Base-by-base conservation (phyloP, 2,113 vertebrate species). In the Emydocephalus ijimae region DNA sequence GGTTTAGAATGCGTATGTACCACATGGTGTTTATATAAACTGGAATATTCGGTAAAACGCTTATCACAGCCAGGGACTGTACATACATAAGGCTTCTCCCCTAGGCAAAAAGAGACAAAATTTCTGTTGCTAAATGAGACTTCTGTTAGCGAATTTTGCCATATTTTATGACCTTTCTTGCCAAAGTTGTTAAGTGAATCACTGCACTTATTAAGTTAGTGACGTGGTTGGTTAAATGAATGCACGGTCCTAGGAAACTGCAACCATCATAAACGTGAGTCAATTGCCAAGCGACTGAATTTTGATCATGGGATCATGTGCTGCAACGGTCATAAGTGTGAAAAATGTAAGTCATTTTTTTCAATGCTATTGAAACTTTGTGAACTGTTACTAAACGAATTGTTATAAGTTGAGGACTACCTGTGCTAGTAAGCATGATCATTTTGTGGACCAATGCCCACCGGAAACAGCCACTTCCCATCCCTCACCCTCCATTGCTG, bases 81-180 rank as follows among this genome's bases (percentile, higher is more conserved):
- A 96, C 99, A 99, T 91, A 99, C 99, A n/a, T 99, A 99, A 1
- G 99, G 99, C 96, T 99, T 99, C 97, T 99, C 99, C 69, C 99
- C 99, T 99, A 95, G 43, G 92, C 0, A 85, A 91, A 11, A 95
- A 94, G 95, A 90, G 1, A 95, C 85, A 85, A 29, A 4, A n/a
- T 64, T 64, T 64, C 11, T 64, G 9, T 29, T 29, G 26, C 26
- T 64, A 61, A 61, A 23, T 61, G 61, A 29, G 61, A 64, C 26
- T 29, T 64, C 8, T 24, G 56, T 29, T 61, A 61, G 24, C 29
- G 59, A 61, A 29, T 61, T 61, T 61, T 61, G 24, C 59, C 9
- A 61, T 26, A 61, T 61, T 61, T 61, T 61, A 61, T 61, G 59
- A 61, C 24, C 59, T 61, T 61, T 61, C 59, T 61, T 61, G 24